Conservation (phyloP, 1,140 invertebrate species). For the Drosophila novamexicana region DNA sequence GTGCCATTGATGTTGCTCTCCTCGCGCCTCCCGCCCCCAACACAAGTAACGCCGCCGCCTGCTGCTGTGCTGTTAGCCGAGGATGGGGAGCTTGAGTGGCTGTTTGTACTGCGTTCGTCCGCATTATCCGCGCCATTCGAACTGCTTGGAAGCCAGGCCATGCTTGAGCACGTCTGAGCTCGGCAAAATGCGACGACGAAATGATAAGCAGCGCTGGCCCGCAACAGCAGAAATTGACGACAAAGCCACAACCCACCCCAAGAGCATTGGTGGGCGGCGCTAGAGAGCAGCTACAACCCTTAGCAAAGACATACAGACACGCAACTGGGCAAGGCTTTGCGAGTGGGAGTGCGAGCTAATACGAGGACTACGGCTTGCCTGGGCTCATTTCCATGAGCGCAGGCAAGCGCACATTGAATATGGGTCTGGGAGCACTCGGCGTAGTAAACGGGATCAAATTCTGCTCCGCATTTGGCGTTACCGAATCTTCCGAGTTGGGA, state of each 20-base stretch:
- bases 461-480: neutral
- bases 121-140: constrained; percentile 64
- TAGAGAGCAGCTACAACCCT: constrained; percentile 7
- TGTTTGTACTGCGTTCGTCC: constrained; percentile 61
- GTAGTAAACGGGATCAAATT: too few species aligned
- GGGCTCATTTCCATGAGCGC: neutral
- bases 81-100: constrained; percentile 44
- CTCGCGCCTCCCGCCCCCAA: constrained; percentile 19
- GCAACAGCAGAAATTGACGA: constrained; percentile 15
- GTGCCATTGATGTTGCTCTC: constrained; percentile 20
- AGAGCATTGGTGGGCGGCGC: constrained; percentile 28
- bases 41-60: neutral
- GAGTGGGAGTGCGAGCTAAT: neutral
- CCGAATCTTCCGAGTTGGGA: neutral
- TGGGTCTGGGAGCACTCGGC: constrained; percentile 22
- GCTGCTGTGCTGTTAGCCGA: constrained; percentile 24
- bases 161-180: constrained; percentile 19
- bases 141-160: constrained; percentile 74
- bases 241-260: constrained; percentile 7
- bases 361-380: neutral
- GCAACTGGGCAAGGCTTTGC: neutral
- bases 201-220: neutral
- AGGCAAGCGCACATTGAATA: constrained; percentile 30
- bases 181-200: neutral
- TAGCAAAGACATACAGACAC: neutral